phyloP scores from a whole-genome alignment of 2,113 vertebrate genomes.

The Hassar affinis region DNA sequence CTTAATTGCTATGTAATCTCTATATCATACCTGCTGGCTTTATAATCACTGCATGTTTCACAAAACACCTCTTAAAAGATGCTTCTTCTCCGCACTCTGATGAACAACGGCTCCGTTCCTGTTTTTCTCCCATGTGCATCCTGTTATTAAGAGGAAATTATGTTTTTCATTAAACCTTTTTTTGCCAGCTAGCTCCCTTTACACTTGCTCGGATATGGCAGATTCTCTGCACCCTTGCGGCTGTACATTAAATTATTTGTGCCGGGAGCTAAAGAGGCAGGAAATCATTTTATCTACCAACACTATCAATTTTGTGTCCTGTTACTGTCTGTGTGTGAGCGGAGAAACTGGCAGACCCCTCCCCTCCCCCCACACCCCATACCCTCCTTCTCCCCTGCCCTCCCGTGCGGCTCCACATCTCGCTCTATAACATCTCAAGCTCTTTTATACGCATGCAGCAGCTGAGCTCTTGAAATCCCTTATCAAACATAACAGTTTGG shows the following conservation, averaged over 20 bases:
- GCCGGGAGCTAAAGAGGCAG: conserved; percentile 34
- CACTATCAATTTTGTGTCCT: conserved; percentile 39
- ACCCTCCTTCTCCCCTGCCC: background rate
- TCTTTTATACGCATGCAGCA: conserved; percentile 29
- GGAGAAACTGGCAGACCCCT: background rate
- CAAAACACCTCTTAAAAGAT: background rate
- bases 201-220: conserved; percentile 18
- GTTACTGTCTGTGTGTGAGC: conserved; percentile 20
- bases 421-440: background rate
- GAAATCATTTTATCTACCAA: conserved; percentile 43
- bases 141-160: conserved; percentile 32
- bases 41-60: conserved; percentile 29
- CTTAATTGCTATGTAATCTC: conserved; percentile 27
- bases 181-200: conserved; percentile 21
- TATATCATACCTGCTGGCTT: conserved; percentile 23
- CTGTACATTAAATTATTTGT: conserved; percentile 32
- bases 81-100: conserved; percentile 7
- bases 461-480: conserved; percentile 16
- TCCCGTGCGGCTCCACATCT: background rate
- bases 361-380: background rate
- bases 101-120: background rate
- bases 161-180: conserved; percentile 31
- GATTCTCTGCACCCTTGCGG: background rate
- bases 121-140: conserved; percentile 29
- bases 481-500: conserved; percentile 1